Evolutionary conservation across 2,113 vertebrate species (phyloP).

Genomic region (Rafetus swinhoei): DNA sequence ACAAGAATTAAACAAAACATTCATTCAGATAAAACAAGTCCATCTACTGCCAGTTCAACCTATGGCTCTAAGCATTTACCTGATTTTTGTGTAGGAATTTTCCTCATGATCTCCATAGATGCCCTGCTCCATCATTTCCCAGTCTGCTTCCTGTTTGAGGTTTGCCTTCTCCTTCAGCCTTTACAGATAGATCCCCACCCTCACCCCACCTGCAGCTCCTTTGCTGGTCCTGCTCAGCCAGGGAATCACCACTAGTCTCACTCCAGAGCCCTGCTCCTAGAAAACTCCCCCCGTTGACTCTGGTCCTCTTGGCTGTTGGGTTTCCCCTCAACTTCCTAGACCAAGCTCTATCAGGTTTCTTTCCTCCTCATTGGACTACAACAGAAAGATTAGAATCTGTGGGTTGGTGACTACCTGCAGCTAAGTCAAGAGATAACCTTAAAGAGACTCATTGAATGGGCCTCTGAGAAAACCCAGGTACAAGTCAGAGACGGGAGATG

Average conservation of each 20-base stretch:
- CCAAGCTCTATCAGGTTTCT: not conserved
- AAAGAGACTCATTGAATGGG: not conserved
- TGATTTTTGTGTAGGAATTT: not conserved
- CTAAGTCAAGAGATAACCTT: not conserved
- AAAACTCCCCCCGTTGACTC: not conserved
- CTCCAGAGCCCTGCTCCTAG: not conserved
- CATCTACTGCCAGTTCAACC: not conserved
- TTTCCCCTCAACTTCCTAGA: not conserved
- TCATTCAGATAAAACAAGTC: not conserved
- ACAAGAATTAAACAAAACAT: not conserved
- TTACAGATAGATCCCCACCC: not conserved
- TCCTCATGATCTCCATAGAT: not conserved
- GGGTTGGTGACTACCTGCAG: not conserved
- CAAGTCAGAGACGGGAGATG: not conserved
- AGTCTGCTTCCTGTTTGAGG: not conserved
- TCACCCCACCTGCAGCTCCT: not conserved
- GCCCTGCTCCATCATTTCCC: not conserved
- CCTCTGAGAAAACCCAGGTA: not conserved
- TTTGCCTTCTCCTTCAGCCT: not conserved
- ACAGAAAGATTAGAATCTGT: not conserved
- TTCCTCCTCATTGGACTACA: fast-evolving
- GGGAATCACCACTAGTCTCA: not conserved
- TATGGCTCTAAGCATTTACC: not conserved
- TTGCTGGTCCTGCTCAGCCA: not conserved
- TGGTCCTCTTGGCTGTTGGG: not conserved